A percentile compares a stretch with the other conserved stretches of the same genome.
Conservation (phyloP, 1,140 invertebrate species). For the Drosophila navojoa region DNA sequence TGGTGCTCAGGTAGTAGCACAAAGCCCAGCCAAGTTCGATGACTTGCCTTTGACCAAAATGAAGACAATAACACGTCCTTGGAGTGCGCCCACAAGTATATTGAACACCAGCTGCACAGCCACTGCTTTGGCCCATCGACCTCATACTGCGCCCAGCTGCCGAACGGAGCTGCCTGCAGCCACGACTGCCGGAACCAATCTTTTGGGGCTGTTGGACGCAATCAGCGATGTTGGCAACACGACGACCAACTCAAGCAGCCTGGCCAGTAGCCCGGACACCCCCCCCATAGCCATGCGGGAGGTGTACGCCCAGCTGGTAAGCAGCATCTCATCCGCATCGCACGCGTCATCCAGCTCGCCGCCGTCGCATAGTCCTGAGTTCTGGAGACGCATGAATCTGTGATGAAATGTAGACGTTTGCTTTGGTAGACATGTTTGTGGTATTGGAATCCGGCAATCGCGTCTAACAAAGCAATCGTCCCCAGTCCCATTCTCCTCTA, state of each 20-base stretch:
- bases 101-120: not conserved
- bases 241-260: constrained; percentile 19
- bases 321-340: not conserved
- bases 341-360: constrained; percentile 20
- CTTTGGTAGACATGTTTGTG: constrained; percentile 1
- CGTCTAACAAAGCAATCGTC: too few species aligned
- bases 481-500: too few species aligned
- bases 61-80: constrained; percentile 21
- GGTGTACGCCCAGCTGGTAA: constrained; percentile 22
- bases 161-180: constrained; percentile 5
- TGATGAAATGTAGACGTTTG: constrained; percentile 20
- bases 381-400: constrained; percentile 62
- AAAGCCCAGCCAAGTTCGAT: not conserved
- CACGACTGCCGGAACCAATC: not conserved
- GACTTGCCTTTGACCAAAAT: not conserved
- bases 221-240: constrained; percentile 24
- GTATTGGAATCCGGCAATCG: not conserved
- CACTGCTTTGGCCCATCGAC: constrained; percentile 5
- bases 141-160: constrained; percentile 58
- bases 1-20: not conserved
- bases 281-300: not conserved
- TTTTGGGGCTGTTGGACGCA: constrained; percentile 8
- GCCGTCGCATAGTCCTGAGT: constrained; percentile 45
- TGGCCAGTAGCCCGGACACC: constrained; percentile 5
- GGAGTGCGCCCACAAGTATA: constrained; percentile 50